Conservation (phyloP, 2,888 invertebrate species). For the Xiphydria camelus region DNA sequence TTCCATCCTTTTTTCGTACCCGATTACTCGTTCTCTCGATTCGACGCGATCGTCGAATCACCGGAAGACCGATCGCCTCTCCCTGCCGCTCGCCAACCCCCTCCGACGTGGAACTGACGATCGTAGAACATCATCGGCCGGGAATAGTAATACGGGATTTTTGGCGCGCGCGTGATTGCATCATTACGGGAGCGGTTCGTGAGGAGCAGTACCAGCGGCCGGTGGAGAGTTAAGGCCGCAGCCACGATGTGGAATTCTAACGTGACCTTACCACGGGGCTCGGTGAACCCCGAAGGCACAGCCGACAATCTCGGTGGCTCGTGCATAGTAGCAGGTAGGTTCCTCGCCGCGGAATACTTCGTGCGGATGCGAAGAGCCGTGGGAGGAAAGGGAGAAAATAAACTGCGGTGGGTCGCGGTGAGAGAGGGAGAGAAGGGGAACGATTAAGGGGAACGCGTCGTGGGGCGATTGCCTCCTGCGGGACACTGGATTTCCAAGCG, state of each 20-base stretch:
- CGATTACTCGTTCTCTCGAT: too few relatives aligned
- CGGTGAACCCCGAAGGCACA: constrained; percentile 5
- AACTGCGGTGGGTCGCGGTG: background rate
- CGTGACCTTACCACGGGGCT: background rate
- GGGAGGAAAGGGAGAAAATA: background rate
- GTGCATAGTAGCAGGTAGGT: background rate
- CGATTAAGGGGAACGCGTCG: background rate
- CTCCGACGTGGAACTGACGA: too few relatives aligned
- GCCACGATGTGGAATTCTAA: constrained; percentile 10
- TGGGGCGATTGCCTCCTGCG: too few relatives aligned
- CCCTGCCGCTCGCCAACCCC: too few relatives aligned
- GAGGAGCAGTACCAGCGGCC: constrained; percentile 2
- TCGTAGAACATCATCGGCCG: too few relatives aligned
- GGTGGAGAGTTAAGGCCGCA: too few relatives aligned
- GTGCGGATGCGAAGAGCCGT: background rate
- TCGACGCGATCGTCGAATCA: too few relatives aligned
- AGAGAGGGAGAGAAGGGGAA: background rate
- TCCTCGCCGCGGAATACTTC: too few relatives aligned
- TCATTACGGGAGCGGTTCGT: constrained; percentile 31
- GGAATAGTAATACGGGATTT: too few relatives aligned
- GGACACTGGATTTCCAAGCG: too few relatives aligned
- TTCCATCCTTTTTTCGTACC: too few relatives aligned
- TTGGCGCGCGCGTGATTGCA: constrained; percentile 28
- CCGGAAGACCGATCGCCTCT: too few relatives aligned
- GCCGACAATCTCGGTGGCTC: background rate